These are phyloP conservation scores for Caenorhabditis drosophilae DNA, from an alignment of 2,888 invertebrate genomes.

Conservation along the genomic window DNA sequence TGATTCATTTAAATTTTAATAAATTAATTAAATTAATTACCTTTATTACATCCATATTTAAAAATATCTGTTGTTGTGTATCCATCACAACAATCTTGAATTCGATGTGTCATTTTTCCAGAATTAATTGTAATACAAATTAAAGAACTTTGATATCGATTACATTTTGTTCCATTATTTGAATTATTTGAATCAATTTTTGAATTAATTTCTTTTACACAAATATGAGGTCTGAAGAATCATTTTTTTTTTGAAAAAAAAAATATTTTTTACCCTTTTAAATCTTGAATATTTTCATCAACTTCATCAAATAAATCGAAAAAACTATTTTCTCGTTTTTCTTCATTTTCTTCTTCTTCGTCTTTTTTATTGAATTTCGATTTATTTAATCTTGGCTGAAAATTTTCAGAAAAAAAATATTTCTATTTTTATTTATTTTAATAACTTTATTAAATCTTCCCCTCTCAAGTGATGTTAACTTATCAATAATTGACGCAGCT, in stretches of 20 bases:
- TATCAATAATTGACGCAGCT: no score
- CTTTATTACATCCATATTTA: constrained; percentile 2
- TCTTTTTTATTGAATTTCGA: no score
- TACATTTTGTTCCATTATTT: not conserved
- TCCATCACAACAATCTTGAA: constrained; percentile 9
- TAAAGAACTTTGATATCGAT: not conserved
- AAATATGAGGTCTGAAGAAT: constrained; percentile 1
- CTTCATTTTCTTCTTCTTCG: no score
- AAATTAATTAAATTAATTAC: not conserved
- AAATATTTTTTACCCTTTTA: not conserved
- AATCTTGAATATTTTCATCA: no score
- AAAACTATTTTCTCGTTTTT: no score
- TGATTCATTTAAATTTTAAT: not conserved
- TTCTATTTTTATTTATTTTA: no score
- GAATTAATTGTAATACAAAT: not conserved
- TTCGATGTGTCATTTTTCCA: not conserved
- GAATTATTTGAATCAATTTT: no score
- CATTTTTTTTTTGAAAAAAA: not conserved
- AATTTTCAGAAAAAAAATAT: no score
- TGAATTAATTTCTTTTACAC: not conserved
- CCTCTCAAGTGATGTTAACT: no score
- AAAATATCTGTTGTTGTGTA: constrained; percentile 2
- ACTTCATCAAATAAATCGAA: no score
- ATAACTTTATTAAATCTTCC: no score
- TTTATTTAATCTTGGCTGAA: no score